Evolutionary conservation across 2,113 vertebrate genomes (phyloP).

Genomic region (Pelvicachromis taeniatus): DNA sequence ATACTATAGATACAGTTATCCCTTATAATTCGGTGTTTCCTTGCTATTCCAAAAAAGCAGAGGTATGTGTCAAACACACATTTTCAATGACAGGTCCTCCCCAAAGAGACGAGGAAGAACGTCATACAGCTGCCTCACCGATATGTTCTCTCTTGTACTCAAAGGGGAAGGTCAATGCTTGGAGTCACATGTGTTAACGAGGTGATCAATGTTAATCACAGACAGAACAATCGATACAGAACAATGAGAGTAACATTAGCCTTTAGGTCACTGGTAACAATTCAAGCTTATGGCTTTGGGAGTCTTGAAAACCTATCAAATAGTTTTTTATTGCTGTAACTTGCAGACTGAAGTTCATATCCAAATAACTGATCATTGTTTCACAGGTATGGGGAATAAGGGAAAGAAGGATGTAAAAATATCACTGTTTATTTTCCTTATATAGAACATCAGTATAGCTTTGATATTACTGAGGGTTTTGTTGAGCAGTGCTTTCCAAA

Average conservation of each 20-base stretch:
- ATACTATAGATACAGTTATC: background rate
- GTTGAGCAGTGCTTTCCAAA: background rate
- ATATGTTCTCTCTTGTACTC: background rate
- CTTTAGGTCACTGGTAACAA: background rate
- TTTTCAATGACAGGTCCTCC: background rate
- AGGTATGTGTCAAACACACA: background rate
- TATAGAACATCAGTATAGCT: background rate
- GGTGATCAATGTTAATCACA: conserved; percentile 32
- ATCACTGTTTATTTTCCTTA: background rate
- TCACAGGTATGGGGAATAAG: background rate
- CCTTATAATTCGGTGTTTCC: background rate
- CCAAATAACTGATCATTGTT: background rate
- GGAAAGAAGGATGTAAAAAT: background rate
- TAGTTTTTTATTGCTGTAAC: background rate
- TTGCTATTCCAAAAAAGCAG: background rate
- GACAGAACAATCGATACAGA: conserved; percentile 13
- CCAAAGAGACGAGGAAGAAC: background rate
- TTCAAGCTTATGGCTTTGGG: background rate
- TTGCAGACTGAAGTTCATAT: background rate
- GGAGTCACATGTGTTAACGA: conserved; percentile 30
- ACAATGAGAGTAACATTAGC: background rate
- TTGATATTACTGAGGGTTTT: background rate
- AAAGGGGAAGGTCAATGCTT: background rate
- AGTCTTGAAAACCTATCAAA: background rate
- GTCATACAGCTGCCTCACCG: background rate